Conservation (phyloP, 2,888 invertebrate genomes). For the Xanthorhoe designata region DNA sequence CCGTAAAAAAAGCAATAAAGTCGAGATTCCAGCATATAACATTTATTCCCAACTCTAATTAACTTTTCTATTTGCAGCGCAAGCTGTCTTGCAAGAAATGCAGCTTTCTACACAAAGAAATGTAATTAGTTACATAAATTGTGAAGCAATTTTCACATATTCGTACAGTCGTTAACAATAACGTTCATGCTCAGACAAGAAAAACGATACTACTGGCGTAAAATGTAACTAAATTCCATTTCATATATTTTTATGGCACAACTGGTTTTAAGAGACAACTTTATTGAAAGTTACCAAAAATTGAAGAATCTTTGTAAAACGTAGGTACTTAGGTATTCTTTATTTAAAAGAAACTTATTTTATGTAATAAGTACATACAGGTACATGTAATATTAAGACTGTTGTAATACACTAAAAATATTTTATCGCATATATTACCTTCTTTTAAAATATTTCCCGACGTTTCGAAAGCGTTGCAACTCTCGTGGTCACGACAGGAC, state of each 20-base stretch:
- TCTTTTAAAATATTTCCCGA: too few species aligned
- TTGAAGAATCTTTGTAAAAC: background rate
- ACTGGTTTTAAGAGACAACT: background rate
- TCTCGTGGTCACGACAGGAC: too few species aligned
- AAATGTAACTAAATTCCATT: background rate
- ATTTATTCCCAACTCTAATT: slow-evolving; percentile 43
- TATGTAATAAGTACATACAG: background rate
- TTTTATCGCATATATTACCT: too few species aligned
- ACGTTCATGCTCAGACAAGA: background rate
- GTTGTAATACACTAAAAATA: too few species aligned
- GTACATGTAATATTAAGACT: background rate
- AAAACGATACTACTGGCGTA: background rate
- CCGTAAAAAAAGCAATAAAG: slow-evolving; percentile 46
- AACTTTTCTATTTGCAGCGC: slow-evolving; percentile 40
- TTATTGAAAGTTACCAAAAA: background rate
- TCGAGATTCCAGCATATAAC: slow-evolving; percentile 44
- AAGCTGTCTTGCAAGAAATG: slow-evolving; percentile 38
- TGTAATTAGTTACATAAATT: slow-evolving; percentile 24
- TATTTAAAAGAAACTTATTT: too few species aligned
- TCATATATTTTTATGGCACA: background rate
- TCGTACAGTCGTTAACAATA: background rate
- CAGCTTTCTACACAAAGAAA: slow-evolving; percentile 29
- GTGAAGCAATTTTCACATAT: slow-evolving; percentile 17
- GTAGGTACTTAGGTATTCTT: too few species aligned
- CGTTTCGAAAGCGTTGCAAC: too few species aligned